Base-by-base conservation (phyloP, 2,888 invertebrate genomes). In the Biston betularia region DNA sequence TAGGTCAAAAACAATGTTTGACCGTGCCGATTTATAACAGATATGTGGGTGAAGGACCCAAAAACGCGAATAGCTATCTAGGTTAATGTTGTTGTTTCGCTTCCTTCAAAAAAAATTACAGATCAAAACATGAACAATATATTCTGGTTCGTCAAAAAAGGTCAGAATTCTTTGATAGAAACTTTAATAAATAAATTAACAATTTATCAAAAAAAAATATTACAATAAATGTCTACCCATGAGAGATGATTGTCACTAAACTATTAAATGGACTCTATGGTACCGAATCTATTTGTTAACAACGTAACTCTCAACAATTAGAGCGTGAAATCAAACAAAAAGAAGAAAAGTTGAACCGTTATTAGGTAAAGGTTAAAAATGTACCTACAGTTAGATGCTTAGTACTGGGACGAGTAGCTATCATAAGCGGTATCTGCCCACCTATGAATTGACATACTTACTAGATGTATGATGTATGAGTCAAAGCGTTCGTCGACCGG, bases 311-410 rank as follows among this genome's bases (percentile, higher is more conserved):
- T 24, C n/a, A 44, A 46, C 38, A 55, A 80, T 71, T 77, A 73
- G 79, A 82, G 73, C 81, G 78, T 62, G 72, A 79, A 76, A 69
- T 72, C 74, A 69, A 56, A 70, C 65, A 58, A 62, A 55, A 71
- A 55, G 70, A 73, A 75, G 75, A 76, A 71, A 70, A 64, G 65
- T 69, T 42, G 34, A 63, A 71, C 75, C 63, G 72, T 73, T 74
- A 72, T 75, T 68, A 61, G 70, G 72, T 69, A 67, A 74, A 71
- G 72, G 69, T 66, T 70, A 63, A 57, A 58, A 14, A 53, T 48
- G 38, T 58, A 49, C 58, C 49, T 24, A 63, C 63, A 67, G 66
- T 66, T 62, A 57, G 38, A 15, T 12, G 56, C 44, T 55, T 11
- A 53, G 38, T 15, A 53, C 15, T 50, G 54, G 50, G 50, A 55